Evolutionary conservation across 1,140 invertebrate species (phyloP), one percentile per base, ranked within the genome.

Genomic region (Brachionus calyciflorus): DNA sequence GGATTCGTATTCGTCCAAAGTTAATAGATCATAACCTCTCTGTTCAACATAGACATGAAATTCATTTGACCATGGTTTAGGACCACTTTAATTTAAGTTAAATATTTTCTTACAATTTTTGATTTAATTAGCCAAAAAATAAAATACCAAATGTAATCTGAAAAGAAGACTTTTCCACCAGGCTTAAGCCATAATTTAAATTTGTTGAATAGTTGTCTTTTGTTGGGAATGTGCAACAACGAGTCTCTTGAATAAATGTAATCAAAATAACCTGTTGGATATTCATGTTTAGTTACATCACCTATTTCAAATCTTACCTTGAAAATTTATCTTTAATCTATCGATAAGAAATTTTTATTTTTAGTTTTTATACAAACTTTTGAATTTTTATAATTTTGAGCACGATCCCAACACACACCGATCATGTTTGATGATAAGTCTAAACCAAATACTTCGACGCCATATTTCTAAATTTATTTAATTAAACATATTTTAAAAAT

Each of bases 381-480:
- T 30, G 77, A 70, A 83, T 81, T 19, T 80, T 78, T n/a, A 80
- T 79, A 63, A 28, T 78, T 82, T 78, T 78, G 88, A 82, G 69
- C 46, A 51, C 69, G 49, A 33, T 73, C 69, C 28, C 87, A 79
- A n/a, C 87, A 89, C 24, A 89, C 83, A n/a, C 84, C 81, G 69
- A 89, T 86, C 89, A 90, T 89, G 79, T 89, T 89, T 1, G 85
- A 82, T 7, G 88, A 88, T 60, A 89, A 80, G 81, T 89, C 89
- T 41, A 89, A 84, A 28, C 87, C 88, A 48, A 86, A 80, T 33
- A 90, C 88, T 46, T 85, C 80, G 3, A 85, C 84, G 1, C 87
- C 88, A 81, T 86, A 89, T 49, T 51, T 73, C 69, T 73, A 73
- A n/a, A n/a, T 41, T 51, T 73, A 41, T 28, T 6, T 17, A 21